phyloP scores from a whole-genome alignment of 2,888 invertebrate species.

The Sepiola atlantica region DNA sequence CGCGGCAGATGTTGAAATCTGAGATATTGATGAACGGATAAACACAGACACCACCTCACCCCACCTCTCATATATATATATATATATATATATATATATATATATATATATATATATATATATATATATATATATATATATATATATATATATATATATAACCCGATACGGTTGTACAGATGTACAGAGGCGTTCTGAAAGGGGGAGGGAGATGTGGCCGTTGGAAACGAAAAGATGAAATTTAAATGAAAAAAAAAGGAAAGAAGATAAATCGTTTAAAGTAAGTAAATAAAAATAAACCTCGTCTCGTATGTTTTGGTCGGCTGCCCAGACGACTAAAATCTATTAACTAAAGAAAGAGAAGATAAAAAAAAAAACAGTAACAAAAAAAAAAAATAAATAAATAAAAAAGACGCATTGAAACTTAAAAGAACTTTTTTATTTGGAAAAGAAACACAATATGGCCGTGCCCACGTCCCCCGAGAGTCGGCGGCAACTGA shows the following conservation, averaged over 20 bases:
- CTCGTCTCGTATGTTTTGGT: background rate
- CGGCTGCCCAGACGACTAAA: background rate
- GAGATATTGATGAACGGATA: slow-evolving; percentile 23
- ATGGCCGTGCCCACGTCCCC: background rate
- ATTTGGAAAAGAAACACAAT: background rate
- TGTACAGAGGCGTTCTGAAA: too few relatives aligned
- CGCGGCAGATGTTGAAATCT: slow-evolving; percentile 32
- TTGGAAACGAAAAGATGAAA: background rate
- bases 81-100: too few relatives aligned
- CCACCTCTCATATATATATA: too few relatives aligned
- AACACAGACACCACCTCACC: too few relatives aligned
- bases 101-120: too few relatives aligned
- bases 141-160: too few relatives aligned
- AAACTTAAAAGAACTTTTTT: background rate
- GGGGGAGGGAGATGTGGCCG: background rate
- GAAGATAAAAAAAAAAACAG: background rate
- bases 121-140: too few relatives aligned
- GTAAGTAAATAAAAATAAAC: background rate
- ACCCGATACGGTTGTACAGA: background rate
- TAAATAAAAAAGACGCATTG: background rate
- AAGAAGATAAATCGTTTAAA: background rate
- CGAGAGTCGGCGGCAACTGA: background rate
- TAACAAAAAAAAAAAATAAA: background rate
- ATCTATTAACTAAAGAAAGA: background rate
- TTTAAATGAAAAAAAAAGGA: background rate